phyloP scores from a whole-genome alignment of 2,113 vertebrate species.

The Oncorhynchus keta region DNA sequence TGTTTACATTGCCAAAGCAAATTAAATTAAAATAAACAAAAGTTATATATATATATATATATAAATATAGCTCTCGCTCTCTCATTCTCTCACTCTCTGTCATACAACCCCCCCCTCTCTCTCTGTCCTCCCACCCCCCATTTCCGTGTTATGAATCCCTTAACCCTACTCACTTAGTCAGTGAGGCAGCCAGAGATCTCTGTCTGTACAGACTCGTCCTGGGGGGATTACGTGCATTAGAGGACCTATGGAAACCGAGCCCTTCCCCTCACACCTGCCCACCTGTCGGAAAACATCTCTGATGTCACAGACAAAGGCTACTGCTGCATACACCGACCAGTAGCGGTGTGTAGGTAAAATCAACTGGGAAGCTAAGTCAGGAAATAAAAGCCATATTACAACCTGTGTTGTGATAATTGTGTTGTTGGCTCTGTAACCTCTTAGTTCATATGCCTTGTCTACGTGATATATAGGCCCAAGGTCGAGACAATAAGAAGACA shows the following conservation, averaged over 20 bases:
- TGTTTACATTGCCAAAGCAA: not conserved
- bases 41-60: too few relatives aligned
- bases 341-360: too few relatives aligned
- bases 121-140: not conserved
- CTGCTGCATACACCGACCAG: not conserved
- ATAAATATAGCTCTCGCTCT: not conserved
- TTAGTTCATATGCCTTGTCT: too few relatives aligned
- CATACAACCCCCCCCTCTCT: not conserved
- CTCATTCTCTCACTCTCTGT: not conserved
- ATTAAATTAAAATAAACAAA: too few relatives aligned
- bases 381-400: too few relatives aligned
- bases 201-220: not conserved
- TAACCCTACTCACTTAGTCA: slow-evolving; percentile 1
- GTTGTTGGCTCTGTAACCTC: too few relatives aligned
- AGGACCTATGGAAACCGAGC: slow-evolving; percentile 37
- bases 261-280: slow-evolving; percentile 54
- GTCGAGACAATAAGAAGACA: too few relatives aligned
- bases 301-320: slow-evolving; percentile 3
- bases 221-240: slow-evolving; percentile 41
- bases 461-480: too few relatives aligned
- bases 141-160: not conserved
- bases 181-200: slow-evolving; percentile 13
- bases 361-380: too few relatives aligned
- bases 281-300: slow-evolving; percentile 55
- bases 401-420: too few relatives aligned